Conservation (phyloP, 2,888 invertebrate genomes). For the Aphodius granarius region DNA sequence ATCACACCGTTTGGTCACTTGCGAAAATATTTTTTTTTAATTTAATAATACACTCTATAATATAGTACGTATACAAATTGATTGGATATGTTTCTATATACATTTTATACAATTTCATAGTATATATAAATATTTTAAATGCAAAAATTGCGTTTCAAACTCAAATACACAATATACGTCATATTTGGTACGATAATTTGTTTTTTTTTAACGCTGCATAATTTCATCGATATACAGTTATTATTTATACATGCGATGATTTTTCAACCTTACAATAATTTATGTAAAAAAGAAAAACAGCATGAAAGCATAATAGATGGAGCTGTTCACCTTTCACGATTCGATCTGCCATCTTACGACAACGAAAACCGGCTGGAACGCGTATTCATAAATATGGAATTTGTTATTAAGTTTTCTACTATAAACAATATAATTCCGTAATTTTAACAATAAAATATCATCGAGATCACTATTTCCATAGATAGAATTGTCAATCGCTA, state of each 20-base stretch:
- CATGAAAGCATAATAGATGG: too few species aligned
- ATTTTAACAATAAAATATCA: not conserved
- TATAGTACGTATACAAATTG: conserved; percentile 31
- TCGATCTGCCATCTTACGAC: too few species aligned
- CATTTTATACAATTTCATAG: conserved; percentile 3
- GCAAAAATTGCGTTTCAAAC: not conserved
- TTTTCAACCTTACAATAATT: too few species aligned
- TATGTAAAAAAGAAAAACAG: too few species aligned
- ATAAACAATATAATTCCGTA: not conserved
- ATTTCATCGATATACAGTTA: too few species aligned
- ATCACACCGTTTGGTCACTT: conserved; percentile 36
- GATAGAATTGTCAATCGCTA: conserved; percentile 6
- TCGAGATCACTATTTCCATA: conserved; percentile 4
- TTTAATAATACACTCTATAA: not conserved
- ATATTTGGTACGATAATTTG: not conserved
- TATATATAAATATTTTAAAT: not conserved
- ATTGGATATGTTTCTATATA: conserved; percentile 30
- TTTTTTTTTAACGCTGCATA: not conserved
- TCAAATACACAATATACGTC: not conserved
- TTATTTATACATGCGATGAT: too few species aligned
- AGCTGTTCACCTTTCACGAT: too few species aligned
- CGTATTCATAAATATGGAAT: not conserved
- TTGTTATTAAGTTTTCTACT: not conserved
- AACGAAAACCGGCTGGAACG: too few species aligned
- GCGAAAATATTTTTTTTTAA: conserved; percentile 29